phyloP scores from a whole-genome alignment of 2,888 invertebrate genomes.

The Ferrisia virgata region DNA sequence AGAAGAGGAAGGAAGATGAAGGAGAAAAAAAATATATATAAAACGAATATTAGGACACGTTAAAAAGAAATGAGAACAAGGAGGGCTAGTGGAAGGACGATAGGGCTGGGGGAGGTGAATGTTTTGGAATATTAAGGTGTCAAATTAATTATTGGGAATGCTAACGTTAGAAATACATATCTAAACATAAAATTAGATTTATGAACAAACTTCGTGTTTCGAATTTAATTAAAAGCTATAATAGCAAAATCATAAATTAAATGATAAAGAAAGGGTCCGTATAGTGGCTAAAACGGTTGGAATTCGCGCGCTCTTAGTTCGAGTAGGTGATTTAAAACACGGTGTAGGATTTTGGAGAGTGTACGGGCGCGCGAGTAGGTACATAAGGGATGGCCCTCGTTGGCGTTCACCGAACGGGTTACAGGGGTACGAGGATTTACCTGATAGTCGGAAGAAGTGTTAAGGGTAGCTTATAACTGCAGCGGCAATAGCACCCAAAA shows the following conservation, averaged over 20 bases:
- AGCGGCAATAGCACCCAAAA: constrained; percentile 40
- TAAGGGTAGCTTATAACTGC: constrained; percentile 38
- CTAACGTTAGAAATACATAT: constrained; percentile 46
- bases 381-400: neutral
- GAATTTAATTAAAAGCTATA: constrained; percentile 47
- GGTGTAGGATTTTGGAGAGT: constrained; percentile 29
- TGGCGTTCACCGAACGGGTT: neutral
- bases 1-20: neutral
- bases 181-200: constrained; percentile 46
- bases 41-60: too few relatives aligned
- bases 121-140: constrained; percentile 46
- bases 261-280: constrained; percentile 46
- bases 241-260: constrained; percentile 46
- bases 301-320: constrained; percentile 43
- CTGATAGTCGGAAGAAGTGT: constrained; percentile 42
- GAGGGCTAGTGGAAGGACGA: constrained; percentile 30
- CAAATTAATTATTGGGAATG: constrained; percentile 47
- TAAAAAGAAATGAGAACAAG: neutral
- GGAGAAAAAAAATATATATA: neutral
- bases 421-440: constrained; percentile 31
- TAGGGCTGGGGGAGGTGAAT: constrained; percentile 33
- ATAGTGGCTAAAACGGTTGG: constrained; percentile 46
- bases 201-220: constrained; percentile 47
- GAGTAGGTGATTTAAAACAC: constrained; percentile 46
- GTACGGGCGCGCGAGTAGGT: neutral